Conservation (phyloP, 2,113 vertebrate species). For the Zootoca vivipara region DNA sequence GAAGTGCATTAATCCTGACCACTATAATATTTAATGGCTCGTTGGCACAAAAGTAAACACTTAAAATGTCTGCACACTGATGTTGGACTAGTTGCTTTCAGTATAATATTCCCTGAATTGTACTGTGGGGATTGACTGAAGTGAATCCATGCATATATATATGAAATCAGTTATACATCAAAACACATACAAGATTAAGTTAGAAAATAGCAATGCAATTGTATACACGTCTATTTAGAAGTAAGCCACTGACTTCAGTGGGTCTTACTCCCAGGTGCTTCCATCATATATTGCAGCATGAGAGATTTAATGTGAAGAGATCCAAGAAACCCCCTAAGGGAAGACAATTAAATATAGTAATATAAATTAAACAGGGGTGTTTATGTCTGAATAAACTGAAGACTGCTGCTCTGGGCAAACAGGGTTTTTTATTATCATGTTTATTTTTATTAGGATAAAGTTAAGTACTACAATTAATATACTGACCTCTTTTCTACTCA, state of each 20-base stretch:
- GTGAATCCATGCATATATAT: not conserved
- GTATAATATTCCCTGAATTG: not conserved
- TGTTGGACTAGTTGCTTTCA: constrained; percentile 22
- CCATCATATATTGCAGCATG: too few species aligned
- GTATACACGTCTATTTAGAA: not conserved
- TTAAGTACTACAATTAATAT: too few species aligned
- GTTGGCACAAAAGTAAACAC: constrained; percentile 27
- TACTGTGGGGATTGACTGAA: not conserved
- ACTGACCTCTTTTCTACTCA: too few species aligned
- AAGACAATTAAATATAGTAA: too few species aligned
- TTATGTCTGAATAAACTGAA: too few species aligned
- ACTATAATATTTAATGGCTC: constrained; percentile 33
- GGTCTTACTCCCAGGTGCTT: not conserved
- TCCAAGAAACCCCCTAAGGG: too few species aligned
- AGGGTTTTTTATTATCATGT: too few species aligned
- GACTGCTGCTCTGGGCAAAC: too few species aligned
- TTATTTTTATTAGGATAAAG: too few species aligned
- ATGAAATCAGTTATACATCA: not conserved
- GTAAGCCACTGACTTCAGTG: not conserved
- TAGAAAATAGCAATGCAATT: not conserved
- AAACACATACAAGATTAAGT: not conserved
- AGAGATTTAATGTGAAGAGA: too few species aligned
- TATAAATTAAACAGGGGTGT: too few species aligned
- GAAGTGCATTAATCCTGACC: constrained; percentile 41
- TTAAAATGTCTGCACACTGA: constrained; percentile 28